Evolutionary conservation across 2,888 invertebrate genomes (phyloP).

Genomic region (Acleris cristana): DNA sequence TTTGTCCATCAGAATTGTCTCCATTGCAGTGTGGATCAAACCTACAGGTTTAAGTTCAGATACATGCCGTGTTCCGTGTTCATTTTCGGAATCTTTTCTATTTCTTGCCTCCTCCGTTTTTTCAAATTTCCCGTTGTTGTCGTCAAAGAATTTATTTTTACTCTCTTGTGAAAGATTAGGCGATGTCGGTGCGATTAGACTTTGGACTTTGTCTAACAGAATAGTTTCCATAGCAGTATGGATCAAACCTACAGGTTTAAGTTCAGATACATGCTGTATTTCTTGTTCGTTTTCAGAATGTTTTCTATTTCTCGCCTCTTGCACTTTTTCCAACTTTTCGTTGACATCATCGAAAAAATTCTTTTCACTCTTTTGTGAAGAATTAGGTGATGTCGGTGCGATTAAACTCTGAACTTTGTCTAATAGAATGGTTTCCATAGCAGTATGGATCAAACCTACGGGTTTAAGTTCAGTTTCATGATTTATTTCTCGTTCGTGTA

Average conservation of each 20-base stretch:
- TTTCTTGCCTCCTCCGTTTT: neutral
- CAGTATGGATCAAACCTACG: conserved; percentile 76
- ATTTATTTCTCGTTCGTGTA: conserved; percentile 9
- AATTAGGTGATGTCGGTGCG: conserved; percentile 65
- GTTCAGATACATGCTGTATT: neutral
- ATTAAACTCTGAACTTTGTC: conserved; percentile 66
- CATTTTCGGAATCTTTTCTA: neutral
- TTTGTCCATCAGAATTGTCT: neutral
- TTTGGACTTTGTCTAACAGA: too few relatives aligned
- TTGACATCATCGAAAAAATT: conserved; percentile 74
- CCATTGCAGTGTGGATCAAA: neutral
- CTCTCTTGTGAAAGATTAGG: too few relatives aligned
- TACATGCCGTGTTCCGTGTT: neutral
- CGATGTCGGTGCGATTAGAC: too few relatives aligned
- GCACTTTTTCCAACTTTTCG: conserved; percentile 65
- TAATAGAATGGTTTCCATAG: conserved; percentile 82
- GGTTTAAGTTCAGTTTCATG: neutral
- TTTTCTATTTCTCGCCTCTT: conserved; percentile 38
- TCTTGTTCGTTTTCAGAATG: conserved; percentile 8
- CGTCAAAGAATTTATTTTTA: too few relatives aligned
- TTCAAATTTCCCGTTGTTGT: too few relatives aligned
- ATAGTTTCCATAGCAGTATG: neutral
- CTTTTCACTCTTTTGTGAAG: conserved; percentile 51
- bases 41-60: too few relatives aligned
- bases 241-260: too few relatives aligned